Evolutionary conservation across 2,888 invertebrate species (phyloP).

Genomic region (Pegoplata infirma): DNA sequence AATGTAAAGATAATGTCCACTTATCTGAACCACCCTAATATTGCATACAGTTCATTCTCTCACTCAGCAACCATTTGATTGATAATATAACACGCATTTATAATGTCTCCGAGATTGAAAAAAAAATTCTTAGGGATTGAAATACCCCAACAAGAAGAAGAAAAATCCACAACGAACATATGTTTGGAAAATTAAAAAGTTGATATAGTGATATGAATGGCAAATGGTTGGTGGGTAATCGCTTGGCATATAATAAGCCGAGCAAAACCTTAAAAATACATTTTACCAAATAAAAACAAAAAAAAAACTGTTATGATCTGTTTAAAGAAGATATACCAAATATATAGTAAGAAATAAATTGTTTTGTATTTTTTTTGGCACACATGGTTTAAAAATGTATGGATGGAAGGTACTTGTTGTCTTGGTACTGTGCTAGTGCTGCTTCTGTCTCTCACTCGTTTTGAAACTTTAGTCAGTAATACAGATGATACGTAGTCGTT

Average conservation of each 20-base stretch:
- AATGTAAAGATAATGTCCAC: too few species aligned
- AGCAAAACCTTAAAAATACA: slow-evolving; percentile 28
- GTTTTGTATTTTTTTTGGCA: slow-evolving; percentile 24
- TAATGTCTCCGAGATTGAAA: slow-evolving; percentile 44
- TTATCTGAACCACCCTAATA: too few species aligned
- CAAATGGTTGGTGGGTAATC: slow-evolving; percentile 14
- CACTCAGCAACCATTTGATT: slow-evolving; percentile 69
- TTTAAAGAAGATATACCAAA: not conserved
- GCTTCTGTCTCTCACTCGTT: not conserved
- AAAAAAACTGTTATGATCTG: slow-evolving; percentile 49
- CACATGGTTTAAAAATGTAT: slow-evolving; percentile 32
- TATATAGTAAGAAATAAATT: slow-evolving; percentile 24
- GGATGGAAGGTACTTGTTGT: slow-evolving; percentile 39
- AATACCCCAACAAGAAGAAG: slow-evolving; percentile 1
- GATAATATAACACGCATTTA: slow-evolving; percentile 68
- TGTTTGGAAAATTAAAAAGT: slow-evolving; percentile 10
- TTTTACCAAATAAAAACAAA: slow-evolving; percentile 21
- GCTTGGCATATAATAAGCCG: slow-evolving; percentile 39
- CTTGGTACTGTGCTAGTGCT: not conserved
- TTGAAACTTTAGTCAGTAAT: not conserved
- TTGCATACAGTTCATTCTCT: not conserved
- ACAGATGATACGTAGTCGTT: not conserved
- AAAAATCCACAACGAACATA: slow-evolving; percentile 6
- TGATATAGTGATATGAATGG: not conserved
- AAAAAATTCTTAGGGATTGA: slow-evolving; percentile 10